phyloP scores from a whole-genome alignment of 2,888 invertebrate species.

The Pemphredon lugubris region DNA sequence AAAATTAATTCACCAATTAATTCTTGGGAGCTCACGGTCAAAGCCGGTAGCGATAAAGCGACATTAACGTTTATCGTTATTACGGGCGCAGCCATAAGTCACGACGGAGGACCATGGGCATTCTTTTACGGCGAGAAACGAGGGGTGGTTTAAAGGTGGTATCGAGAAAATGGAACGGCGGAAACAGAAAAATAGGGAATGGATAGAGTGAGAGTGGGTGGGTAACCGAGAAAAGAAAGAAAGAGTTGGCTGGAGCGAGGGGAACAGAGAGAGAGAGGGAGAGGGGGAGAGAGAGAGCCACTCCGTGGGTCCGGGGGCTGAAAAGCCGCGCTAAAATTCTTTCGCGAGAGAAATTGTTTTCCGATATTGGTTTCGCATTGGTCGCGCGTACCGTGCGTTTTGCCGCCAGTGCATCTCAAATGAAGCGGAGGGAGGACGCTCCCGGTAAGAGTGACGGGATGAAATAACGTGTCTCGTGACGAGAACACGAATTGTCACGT shows the following conservation, averaged over 20 bases:
- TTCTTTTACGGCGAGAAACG: conserved; percentile 64
- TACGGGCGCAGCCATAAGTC: conserved; percentile 58
- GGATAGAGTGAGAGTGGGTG: conserved; percentile 35
- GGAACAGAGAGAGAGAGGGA: conserved; percentile 18
- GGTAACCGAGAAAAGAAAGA: conserved; percentile 12
- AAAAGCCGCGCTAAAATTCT: conserved; percentile 72
- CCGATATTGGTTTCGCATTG: conserved; percentile 81
- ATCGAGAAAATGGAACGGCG: conserved; percentile 62
- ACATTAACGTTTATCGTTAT: conserved; percentile 68
- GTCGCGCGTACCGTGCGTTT: conserved; percentile 64
- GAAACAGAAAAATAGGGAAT: conserved; percentile 57
- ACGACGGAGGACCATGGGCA: conserved; percentile 54
- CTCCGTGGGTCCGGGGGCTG: conserved; percentile 63
- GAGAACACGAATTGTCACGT: conserved; percentile 43
- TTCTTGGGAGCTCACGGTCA: conserved; percentile 45
- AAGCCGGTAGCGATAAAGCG: conserved; percentile 59
- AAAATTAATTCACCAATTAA: conserved; percentile 65
- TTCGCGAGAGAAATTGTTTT: conserved; percentile 82
- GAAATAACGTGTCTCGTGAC: conserved; percentile 41
- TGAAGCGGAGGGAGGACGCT: conserved; percentile 56
- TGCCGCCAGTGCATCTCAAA: conserved; percentile 75
- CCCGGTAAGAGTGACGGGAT: conserved; percentile 45
- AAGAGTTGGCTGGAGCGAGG: conserved; percentile 1
- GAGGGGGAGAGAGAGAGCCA: conserved; percentile 42
- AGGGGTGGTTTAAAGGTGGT: conserved; percentile 64